Evolutionary conservation across 2,888 invertebrate genomes (phyloP), one percentile per base, ranked within the genome.

Genomic region (Biston stratarius): DNA sequence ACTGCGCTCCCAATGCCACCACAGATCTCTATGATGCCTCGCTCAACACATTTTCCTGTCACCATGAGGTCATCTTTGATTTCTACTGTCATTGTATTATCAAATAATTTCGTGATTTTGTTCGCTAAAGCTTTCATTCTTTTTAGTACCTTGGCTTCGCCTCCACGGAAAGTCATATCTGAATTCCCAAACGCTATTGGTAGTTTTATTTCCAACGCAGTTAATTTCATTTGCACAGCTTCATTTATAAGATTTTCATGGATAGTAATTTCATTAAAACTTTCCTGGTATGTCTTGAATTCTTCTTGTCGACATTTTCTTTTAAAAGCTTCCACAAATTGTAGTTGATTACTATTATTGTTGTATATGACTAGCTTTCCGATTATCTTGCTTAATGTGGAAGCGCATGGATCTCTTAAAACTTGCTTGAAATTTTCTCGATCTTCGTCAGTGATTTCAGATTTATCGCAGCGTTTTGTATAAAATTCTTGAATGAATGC

Each of bases 1-100:
- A 84, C 77, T 24, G 81, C 74, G n/a, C 83, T 76, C 6, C 79
- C 81, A 9, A 84, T 79, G 6, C 79, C 80, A 40, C 76, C 76
- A 56, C 76, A 77, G 10, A 73, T 70, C 61, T 73, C 74, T 12
- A 82, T 49, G 38, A 80, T 77, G 15, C 74, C 73, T 52, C 67
- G 52, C 52, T 78, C 67, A 47, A 81, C 56, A 61, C 67, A 57
- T 74, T 77, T 75, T 14, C 70, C 61, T 1, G 73, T 51, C 77
- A 77, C 36, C 80, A 76, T 73, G 45, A 77, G 73, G 38, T 76
- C 57, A 38, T 74, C 70, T n/a, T 67, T 73, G 48, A 82, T 71
- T 42, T 74, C 69, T 34, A 83, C 74, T 51, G 70, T 61, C 45
- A 68, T 52, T n/a, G 24, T 36, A 8, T 51, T 38, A 34, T 69